Evolutionary conservation across 2,113 vertebrate genomes (phyloP), one percentile per base, ranked within the genome.

Genomic region (Onychorhynchus coronatus): DNA sequence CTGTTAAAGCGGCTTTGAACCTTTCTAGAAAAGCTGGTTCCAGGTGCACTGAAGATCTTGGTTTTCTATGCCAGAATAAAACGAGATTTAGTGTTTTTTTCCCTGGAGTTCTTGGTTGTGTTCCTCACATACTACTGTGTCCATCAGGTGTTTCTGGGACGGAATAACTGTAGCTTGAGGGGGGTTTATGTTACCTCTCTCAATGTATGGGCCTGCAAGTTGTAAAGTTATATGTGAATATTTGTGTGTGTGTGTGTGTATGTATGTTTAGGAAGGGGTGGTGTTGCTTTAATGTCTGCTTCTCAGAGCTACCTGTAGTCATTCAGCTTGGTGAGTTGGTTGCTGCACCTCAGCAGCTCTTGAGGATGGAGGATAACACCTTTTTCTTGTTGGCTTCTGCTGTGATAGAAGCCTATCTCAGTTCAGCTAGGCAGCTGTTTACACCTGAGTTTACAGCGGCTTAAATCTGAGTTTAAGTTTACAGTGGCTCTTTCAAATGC

Each of bases 291-390:
- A 31, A 35, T 52, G 1, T 33, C 7, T 49, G 25, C 19, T 73
- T 46, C 35, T 52, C 44, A 50, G 49, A 59, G 55, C 59, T 70
- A 11, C 9, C 15, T 65, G 39, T 46, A 59, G 30, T n/a, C 11
- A 23, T 65, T 80, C 5, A 11, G 49, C 12, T 7, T 63, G 31
- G 8, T 0, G 1, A 39, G 8, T n/a, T 61, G 19, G 4, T 31
- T 71, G 23, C 20, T 52, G 37, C 33, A 83, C 31, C 27, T 73
- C 31, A 44, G 61, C 5, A 14, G 31, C 42, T 73, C 27, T 24
- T 39, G 15, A 25, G 22, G 10, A 16, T 61, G 37, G 21, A 41
- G 22, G 18, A 15, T 33, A 53, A 47, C 25, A 11, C 15, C 50
- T 35, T 9, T 39, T 6, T 35, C 41, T 42, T 76, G 8, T 44